Conservation (phyloP, 2,113 vertebrate genomes). For the Nicator chloris region DNA sequence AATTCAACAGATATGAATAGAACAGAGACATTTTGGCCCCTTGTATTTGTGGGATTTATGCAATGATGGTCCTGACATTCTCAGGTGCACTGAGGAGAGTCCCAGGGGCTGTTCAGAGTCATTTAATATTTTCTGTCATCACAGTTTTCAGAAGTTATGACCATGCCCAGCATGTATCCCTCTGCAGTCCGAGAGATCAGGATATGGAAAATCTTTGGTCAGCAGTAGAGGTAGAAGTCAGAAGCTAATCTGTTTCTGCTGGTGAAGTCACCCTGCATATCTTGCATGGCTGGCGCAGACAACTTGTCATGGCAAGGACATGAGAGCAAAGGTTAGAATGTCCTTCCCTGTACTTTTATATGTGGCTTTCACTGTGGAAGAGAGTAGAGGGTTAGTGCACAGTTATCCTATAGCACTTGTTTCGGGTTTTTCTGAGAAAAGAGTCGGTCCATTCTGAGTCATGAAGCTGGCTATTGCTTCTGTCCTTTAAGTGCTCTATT, state of each 20-base stretch:
- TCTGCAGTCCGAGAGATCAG: background rate
- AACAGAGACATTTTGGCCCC: background rate
- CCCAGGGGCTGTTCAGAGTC: background rate
- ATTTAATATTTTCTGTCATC: background rate
- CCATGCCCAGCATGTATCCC: rapidly evolving
- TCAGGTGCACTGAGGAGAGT: background rate
- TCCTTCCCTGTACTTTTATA: background rate
- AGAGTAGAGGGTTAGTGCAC: background rate
- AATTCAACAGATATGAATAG: background rate
- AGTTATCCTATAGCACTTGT: rapidly evolving
- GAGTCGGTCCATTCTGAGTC: background rate
- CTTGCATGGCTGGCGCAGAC: background rate
- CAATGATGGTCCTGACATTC: background rate
- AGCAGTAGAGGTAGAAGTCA: background rate
- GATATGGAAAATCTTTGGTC: background rate
- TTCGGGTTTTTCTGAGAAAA: background rate
- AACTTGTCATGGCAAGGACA: rapidly evolving
- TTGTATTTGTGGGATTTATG: background rate
- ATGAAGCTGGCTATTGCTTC: background rate
- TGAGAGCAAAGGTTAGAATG: rapidly evolving
- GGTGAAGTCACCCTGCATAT: background rate
- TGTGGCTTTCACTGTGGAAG: background rate
- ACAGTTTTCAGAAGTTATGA: background rate
- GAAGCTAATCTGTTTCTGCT: background rate
- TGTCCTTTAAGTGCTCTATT: background rate